Evolutionary conservation across 2,113 vertebrate species (phyloP), one percentile per base, ranked within the genome.

Genomic region (Indicator indicator): DNA sequence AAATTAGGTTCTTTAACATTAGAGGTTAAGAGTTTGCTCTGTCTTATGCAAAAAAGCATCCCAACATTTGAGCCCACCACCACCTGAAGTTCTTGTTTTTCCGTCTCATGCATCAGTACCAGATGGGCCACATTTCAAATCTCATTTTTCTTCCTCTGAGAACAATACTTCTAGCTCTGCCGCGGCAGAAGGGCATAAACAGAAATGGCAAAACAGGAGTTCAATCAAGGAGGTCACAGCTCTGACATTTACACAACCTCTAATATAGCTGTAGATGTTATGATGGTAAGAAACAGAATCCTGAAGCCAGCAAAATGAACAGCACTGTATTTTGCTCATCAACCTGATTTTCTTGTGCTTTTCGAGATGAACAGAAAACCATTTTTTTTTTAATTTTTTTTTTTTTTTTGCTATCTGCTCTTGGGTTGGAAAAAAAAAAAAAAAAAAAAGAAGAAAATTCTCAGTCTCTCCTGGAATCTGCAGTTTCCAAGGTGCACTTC

Each of bases 141-240:
- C 15, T n/a, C 54, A n/a, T n/a, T n/a, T n/a, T n/a, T n/a, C n/a
- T n/a, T n/a, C n/a, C n/a, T n/a, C n/a, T n/a, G 3, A 55, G 40
- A 26, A 62, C 72, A 86, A 36, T 11, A 75, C 12, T 8, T 69
- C 44, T 28, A 72, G 38, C 30, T 79, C 16, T 28, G 21, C 18
- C 67, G 26, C 1, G 2, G 56, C 21, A 62, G 30, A 58, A 74
- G 24, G n/a, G 48, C 42, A 42, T 20, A 42, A 62, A 17, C 5
- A 58, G 32, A 72, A 56, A 62, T 1, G 9, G 63, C 44, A 74
- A 55, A 74, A 19, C 6, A 50, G 26, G 8, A 19, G 8, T 32
- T 32, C 0, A 0, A 26, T 5, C 2, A 2, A 63, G 28, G 32
- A 55, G 59, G 17, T 15, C 15, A 33, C 32, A 56, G 20, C 30